Evolutionary conservation across 2,888 invertebrate genomes (phyloP).

Genomic region (Polymixis flavicincta): DNA sequence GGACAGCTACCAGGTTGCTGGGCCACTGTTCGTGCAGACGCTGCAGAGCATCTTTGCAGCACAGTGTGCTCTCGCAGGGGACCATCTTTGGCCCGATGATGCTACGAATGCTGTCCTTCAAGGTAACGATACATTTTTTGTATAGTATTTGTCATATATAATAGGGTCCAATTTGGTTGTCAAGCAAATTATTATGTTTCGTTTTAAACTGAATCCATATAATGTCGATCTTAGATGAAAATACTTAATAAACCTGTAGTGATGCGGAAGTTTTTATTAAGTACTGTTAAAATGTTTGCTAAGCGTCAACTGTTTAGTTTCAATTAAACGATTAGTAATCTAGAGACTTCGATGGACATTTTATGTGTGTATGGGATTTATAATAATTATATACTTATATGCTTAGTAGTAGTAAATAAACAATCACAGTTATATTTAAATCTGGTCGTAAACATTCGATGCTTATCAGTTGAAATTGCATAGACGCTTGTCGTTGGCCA

Average conservation of each 20-base stretch:
- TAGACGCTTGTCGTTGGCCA: no score
- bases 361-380: no score
- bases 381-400: no score
- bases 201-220: slow-evolving; percentile 22
- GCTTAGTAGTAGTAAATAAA: no score
- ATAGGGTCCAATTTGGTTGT: not conserved
- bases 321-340: not conserved
- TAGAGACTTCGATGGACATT: no score
- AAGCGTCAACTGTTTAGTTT: no score
- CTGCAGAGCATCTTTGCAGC: slow-evolving; percentile 90
- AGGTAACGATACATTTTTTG: slow-evolving; percentile 61
- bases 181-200: slow-evolving; percentile 4
- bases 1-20: slow-evolving; percentile 77
- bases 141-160: not conserved
- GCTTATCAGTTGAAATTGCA: no score
- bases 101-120: slow-evolving; percentile 76
- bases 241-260: not conserved
- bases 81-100: slow-evolving; percentile 88
- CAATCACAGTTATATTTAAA: no score
- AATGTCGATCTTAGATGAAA: not conserved
- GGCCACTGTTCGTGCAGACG: slow-evolving; percentile 89
- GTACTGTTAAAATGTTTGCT: not conserved
- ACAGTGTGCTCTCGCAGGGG: slow-evolving; percentile 85
- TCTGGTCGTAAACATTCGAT: no score
- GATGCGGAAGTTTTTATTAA: not conserved